Percentiles rank a stretch among this genome's conserved stretches.
phyloP scores from a whole-genome alignment of 2,888 invertebrate species.

The Phytoseiulus persimilis region DNA sequence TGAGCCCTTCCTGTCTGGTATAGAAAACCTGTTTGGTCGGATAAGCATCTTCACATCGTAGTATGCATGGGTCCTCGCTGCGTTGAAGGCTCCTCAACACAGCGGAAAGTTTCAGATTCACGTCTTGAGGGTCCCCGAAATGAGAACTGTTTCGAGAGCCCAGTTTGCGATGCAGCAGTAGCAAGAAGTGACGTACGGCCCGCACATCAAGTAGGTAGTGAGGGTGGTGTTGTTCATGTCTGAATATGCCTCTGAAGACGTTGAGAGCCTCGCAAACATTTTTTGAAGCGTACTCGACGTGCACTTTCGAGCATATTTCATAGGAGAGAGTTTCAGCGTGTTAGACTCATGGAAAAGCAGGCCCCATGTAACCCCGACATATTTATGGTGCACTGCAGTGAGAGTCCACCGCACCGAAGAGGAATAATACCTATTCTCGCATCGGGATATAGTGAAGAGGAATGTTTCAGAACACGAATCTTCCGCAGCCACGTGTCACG shows the following conservation, averaged over 20 bases:
- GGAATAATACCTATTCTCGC: background rate
- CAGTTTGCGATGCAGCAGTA: too few species aligned
- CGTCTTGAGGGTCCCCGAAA: too few species aligned
- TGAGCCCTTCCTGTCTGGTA: too few species aligned
- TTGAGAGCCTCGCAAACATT: background rate
- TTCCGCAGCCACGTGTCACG: too few species aligned
- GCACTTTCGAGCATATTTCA: background rate
- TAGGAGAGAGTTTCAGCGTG: background rate
- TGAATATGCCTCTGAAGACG: background rate
- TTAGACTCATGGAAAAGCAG: background rate
- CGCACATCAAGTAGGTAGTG: background rate
- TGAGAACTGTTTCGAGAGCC: too few species aligned
- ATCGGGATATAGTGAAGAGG: too few species aligned
- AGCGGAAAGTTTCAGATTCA: too few species aligned
- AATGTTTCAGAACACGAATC: too few species aligned
- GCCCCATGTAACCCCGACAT: background rate
- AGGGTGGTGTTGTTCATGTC: background rate
- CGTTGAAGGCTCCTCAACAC: too few species aligned
- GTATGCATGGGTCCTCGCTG: too few species aligned
- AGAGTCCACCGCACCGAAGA: background rate
- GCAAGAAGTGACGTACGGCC: background rate
- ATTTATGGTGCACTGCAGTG: background rate
- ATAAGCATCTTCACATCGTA: too few species aligned
- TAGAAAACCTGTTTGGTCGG: too few species aligned
- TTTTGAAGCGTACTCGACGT: background rate